These are phyloP conservation scores for Pyrochroa serraticornis DNA, from an alignment of 2,888 invertebrate species.

Conservation along the genomic window DNA sequence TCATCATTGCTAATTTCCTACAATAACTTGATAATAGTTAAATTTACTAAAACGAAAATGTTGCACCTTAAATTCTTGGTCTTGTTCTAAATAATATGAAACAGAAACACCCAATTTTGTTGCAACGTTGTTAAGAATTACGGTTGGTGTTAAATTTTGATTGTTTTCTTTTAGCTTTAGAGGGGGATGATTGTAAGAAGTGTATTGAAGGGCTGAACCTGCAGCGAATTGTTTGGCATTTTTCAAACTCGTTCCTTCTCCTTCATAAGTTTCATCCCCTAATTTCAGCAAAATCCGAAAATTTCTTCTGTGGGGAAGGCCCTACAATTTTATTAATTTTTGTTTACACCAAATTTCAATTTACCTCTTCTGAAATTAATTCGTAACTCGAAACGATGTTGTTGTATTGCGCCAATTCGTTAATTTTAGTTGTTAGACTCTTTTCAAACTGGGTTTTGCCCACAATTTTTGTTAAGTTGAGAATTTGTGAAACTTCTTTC, in stretches of 20 bases:
- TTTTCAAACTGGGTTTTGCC: background rate
- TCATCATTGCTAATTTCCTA: conserved; percentile 18
- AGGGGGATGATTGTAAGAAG: conserved; percentile 46
- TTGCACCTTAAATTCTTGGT: conserved; percentile 11
- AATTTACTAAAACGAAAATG: background rate
- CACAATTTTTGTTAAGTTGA: no score
- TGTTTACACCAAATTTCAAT: background rate
- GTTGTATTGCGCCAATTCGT: conserved; percentile 44
- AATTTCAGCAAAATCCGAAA: conserved; percentile 46
- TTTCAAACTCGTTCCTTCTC: conserved; percentile 45
- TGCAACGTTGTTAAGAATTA: conserved; percentile 49
- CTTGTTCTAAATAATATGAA: conserved; percentile 38
- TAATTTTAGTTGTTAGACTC: conserved; percentile 22
- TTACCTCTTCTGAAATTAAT: conserved; percentile 42
- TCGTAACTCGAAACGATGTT: conserved; percentile 39
- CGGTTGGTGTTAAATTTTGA: conserved; percentile 46
- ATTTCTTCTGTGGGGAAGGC: conserved; percentile 45
- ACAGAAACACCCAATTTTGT: conserved; percentile 47
- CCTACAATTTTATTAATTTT: conserved; percentile 34
- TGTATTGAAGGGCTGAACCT: conserved; percentile 42
- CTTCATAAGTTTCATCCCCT: conserved; percentile 48
- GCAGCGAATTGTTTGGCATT: conserved; percentile 48
- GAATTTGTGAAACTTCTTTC: background rate
- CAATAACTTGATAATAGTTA: background rate
- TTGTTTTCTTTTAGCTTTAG: conserved; percentile 33